Conservation (phyloP, 2,888 invertebrate species). For the Drosophila buzzatii region DNA sequence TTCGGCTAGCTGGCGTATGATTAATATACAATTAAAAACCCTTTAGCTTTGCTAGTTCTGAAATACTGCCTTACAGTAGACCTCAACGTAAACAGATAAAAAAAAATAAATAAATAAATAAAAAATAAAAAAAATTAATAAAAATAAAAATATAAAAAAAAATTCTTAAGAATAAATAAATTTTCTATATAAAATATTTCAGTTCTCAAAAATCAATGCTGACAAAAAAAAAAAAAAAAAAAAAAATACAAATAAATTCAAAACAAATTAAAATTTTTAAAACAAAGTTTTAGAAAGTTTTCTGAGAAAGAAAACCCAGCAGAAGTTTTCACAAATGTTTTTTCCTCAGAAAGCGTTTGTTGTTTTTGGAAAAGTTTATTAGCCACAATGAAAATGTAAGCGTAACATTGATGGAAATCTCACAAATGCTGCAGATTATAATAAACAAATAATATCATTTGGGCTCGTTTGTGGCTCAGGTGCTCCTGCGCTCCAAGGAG, state of each 20-base stretch:
- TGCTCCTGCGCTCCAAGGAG: constrained; percentile 20
- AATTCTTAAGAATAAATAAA: no score
- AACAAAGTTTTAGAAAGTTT: not conserved
- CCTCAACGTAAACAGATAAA: no score
- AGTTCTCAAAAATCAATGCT: not conserved
- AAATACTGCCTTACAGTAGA: no score
- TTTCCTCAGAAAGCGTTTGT: constrained; percentile 2
- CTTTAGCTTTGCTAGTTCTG: no score
- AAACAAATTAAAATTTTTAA: not conserved
- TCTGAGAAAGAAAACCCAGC: not conserved
- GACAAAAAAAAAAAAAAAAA: not conserved
- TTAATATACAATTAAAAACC: no score
- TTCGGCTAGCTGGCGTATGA: no score
- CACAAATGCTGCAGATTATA: constrained; percentile 18
- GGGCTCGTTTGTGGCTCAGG: constrained; percentile 48
- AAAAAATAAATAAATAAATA: no score
- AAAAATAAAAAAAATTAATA: no score
- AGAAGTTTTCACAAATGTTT: constrained; percentile 2
- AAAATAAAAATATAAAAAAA: no score
- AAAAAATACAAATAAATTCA: not conserved
- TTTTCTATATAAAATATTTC: not conserved
- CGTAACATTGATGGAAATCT: constrained; percentile 8
- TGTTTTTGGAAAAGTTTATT: not conserved
- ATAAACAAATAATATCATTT: constrained; percentile 39
- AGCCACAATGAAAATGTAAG: not conserved